A percentile compares a stretch with the other conserved stretches of the same genome.
These are phyloP conservation scores for Chauna torquata DNA, from an alignment of 2,113 vertebrate genomes.

Conservation along the genomic window DNA sequence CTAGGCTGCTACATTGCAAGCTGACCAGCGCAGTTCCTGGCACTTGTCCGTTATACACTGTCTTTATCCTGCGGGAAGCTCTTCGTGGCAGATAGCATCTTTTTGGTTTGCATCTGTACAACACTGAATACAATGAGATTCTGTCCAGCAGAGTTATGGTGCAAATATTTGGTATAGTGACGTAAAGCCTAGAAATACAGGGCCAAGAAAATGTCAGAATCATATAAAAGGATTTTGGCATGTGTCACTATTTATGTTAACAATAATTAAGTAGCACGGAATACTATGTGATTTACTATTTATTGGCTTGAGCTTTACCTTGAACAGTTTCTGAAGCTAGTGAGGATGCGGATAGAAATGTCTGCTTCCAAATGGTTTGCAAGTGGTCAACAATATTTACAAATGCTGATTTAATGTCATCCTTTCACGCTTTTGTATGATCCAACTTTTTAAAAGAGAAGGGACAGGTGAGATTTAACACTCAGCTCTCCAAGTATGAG, in stretches of 20 bases:
- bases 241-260: neutral
- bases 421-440: neutral
- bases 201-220: neutral
- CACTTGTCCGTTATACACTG: rapidly evolving
- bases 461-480: neutral
- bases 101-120: neutral
- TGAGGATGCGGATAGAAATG: neutral
- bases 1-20: neutral
- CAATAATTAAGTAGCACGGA: neutral
- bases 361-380: neutral
- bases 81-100: neutral
- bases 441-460: neutral
- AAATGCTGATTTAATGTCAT: neutral
- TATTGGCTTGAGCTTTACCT: neutral
- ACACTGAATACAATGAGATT: rapidly evolving
- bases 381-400: neutral
- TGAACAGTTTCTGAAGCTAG: neutral
- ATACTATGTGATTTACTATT: neutral
- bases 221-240: neutral
- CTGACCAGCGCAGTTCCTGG: neutral
- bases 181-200: neutral
- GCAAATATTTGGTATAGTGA: neutral
- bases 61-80: neutral
- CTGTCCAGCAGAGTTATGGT: neutral
- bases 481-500: neutral